Evolutionary conservation across 2,888 invertebrate species (phyloP).

Genomic region (Pogonocherus hispidulus): DNA sequence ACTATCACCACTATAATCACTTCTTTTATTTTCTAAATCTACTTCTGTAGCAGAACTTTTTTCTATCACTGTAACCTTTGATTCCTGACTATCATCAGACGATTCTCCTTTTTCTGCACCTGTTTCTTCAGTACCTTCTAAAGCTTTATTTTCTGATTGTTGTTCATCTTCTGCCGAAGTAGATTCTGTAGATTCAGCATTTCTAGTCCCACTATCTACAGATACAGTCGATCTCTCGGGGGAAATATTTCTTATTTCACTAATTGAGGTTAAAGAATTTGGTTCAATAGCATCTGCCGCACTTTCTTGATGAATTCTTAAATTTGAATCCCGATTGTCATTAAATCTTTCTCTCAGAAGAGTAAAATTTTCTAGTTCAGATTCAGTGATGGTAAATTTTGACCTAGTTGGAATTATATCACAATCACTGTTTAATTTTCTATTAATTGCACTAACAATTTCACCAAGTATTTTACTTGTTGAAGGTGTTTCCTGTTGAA

Average conservation of each 20-base stretch:
- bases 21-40: neutral
- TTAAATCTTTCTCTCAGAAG: neutral
- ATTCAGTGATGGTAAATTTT: neutral
- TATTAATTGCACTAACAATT: neutral
- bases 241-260: conserved; percentile 19
- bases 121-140: neutral
- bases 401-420: neutral
- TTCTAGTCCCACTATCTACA: neutral
- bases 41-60: neutral
- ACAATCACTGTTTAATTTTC: neutral
- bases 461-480: neutral
- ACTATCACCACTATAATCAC: neutral
- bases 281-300: neutral
- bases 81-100: neutral
- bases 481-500: neutral
- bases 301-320: neutral
- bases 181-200: neutral
- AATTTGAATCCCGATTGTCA: neutral
- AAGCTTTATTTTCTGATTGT: neutral
- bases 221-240: neutral
- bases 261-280: neutral
- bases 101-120: neutral
- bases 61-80: neutral
- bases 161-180: neutral
- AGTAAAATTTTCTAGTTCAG: neutral